Percentiles rank a stretch among this genome's conserved stretches.
Evolutionary conservation across 2,113 vertebrate genomes (phyloP).

Genomic region (Mastomys natalensis): DNA sequence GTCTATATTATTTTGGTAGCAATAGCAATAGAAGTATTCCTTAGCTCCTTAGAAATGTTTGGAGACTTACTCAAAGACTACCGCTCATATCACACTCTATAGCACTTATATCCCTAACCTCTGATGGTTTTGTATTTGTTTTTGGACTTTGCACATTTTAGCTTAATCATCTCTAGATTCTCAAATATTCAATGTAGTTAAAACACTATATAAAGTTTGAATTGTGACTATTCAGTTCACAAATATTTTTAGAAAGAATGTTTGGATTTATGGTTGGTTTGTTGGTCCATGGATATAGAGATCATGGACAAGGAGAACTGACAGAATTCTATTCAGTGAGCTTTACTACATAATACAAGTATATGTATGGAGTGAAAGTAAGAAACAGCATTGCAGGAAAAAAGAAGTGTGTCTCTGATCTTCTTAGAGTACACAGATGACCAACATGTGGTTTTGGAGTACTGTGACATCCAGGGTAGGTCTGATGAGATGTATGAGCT

Average conservation of each 20-base stretch:
- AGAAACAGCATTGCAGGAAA: neutral
- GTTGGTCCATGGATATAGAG: neutral
- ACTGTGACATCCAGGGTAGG: neutral
- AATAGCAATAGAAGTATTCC: neutral
- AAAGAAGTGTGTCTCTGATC: neutral
- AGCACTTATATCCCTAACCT: no score
- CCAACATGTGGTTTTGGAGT: neutral
- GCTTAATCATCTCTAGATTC: neutral
- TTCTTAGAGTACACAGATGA: neutral
- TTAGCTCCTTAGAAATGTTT: neutral
- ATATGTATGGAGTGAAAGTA: neutral
- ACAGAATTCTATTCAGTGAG: neutral
- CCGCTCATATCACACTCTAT: no score
- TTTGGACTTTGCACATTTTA: neutral
- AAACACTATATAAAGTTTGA: neutral
- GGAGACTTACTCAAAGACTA: neutral
- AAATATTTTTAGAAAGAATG: neutral
- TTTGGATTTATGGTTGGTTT: neutral
- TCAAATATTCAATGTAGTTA: neutral
- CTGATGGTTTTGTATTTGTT: neutral
- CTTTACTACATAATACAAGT: slow-evolving; percentile 12
- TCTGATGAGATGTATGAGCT: neutral
- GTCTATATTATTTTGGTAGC: neutral
- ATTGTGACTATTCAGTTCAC: neutral
- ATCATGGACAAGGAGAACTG: no score